phyloP scores from a whole-genome alignment of 2,113 vertebrate species.

The Climacteris rufus region DNA sequence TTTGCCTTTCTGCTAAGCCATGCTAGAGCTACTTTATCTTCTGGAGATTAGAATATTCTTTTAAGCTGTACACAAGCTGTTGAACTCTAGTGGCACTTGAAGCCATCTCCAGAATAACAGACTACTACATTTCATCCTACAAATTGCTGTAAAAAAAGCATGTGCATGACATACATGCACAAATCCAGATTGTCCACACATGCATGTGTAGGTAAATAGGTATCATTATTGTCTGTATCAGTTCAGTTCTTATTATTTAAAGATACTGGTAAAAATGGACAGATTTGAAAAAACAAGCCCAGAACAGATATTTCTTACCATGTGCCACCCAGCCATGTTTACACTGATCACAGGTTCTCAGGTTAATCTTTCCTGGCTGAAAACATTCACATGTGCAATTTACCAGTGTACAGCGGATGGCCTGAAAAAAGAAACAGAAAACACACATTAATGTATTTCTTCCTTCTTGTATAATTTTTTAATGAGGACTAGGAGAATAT shows the following conservation, averaged over 20 bases:
- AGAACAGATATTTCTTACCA: conserved; percentile 76
- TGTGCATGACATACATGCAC: accelerated
- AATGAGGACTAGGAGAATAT: background rate
- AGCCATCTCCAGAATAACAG: background rate
- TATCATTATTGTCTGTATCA: background rate
- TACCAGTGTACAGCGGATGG: conserved; percentile 97
- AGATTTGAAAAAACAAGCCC: background rate
- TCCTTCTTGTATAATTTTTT: background rate
- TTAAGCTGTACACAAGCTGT: background rate
- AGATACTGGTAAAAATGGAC: background rate
- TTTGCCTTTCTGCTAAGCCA: background rate
- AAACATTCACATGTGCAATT: conserved; percentile 99
- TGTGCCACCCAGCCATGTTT: conserved; percentile 99
- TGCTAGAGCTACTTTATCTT: background rate
- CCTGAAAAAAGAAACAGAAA: conserved; percentile 76
- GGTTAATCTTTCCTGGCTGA: conserved; percentile 98
- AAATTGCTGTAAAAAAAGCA: background rate
- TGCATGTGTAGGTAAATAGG: background rate
- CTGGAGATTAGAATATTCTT: background rate
- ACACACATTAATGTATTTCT: conserved; percentile 4
- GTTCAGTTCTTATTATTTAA: background rate
- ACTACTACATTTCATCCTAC: background rate
- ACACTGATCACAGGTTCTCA: conserved; percentile 98
- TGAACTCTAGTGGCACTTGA: background rate
- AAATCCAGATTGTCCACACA: background rate